Conservation (phyloP, 2,888 invertebrate species). For the Ectemnius cavifrons region DNA sequence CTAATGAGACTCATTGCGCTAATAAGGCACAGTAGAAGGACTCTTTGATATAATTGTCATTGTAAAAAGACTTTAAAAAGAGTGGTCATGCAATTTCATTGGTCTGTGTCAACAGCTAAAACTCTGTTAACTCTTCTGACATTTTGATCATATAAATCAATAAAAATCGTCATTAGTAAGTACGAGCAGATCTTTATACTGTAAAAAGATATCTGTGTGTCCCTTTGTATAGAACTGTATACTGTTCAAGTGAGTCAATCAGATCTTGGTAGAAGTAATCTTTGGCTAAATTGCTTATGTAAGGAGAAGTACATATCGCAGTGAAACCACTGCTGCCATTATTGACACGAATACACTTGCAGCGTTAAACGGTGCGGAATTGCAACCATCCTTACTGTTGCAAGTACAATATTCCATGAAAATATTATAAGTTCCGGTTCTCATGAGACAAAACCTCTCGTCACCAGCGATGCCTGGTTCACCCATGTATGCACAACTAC, state of each 20-base stretch:
- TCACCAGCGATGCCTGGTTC: constrained; percentile 94
- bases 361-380: constrained; percentile 79
- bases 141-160: constrained; percentile 31
- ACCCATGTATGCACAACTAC: constrained; percentile 93
- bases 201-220: constrained; percentile 26
- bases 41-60: constrained; percentile 16
- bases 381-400: constrained; percentile 95
- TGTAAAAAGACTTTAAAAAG: constrained; percentile 19
- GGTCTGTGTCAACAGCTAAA: background rate
- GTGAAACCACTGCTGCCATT: constrained; percentile 39
- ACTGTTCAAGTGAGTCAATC: constrained; percentile 20
- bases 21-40: constrained; percentile 39
- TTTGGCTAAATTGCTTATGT: constrained; percentile 44
- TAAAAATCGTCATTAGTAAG: constrained; percentile 44
- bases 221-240: constrained; percentile 15
- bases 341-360: constrained; percentile 53
- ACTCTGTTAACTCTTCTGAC: constrained; percentile 29
- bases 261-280: constrained; percentile 35
- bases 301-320: constrained; percentile 46
- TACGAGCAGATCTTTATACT: constrained; percentile 45
- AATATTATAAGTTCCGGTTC: constrained; percentile 94
- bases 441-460: constrained; percentile 93
- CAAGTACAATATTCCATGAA: constrained; percentile 97
- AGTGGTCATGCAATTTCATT: constrained; percentile 15
- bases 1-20: background rate